A percentile compares a stretch with the other conserved stretches of the same genome.
These are phyloP conservation scores for Emmelina monodactyla DNA, from an alignment of 2,888 invertebrate species.

Conservation along the genomic window DNA sequence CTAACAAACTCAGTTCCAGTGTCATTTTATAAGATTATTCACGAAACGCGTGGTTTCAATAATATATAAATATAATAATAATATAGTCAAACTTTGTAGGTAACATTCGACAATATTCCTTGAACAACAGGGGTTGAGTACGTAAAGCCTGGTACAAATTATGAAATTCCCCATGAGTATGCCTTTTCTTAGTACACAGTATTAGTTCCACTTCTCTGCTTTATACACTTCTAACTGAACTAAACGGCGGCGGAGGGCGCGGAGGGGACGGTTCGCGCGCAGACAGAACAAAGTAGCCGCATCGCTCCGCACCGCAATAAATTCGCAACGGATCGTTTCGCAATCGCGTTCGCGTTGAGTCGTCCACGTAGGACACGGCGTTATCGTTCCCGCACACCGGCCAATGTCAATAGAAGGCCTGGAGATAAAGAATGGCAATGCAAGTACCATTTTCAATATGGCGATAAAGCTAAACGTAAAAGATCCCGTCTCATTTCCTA, in stretches of 20 bases:
- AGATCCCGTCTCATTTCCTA: no score
- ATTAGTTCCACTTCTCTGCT: slow-evolving; percentile 3
- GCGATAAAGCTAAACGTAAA: no score
- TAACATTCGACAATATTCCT: not conserved
- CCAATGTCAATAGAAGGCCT: no score
- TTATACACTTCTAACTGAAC: not conserved
- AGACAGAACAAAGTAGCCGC: slow-evolving; percentile 11
- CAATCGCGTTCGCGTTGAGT: slow-evolving; percentile 13
- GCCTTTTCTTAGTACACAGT: slow-evolving; percentile 14
- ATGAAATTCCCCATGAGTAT: slow-evolving; percentile 14
- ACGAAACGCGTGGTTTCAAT: no score
- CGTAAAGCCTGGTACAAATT: slow-evolving; percentile 10
- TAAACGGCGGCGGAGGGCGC: slow-evolving; percentile 2
- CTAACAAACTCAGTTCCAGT: no score
- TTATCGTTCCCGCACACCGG: no score
- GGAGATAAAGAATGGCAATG: no score
- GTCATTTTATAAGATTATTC: no score
- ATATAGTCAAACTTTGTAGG: not conserved
- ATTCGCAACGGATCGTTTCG: slow-evolving; percentile 11
- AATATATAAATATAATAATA: no score
- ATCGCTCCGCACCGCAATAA: slow-evolving; percentile 11
- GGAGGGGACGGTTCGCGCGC: slow-evolving; percentile 11
- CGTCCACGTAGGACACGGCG: slow-evolving; percentile 5
- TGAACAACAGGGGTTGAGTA: not conserved
- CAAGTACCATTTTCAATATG: no score